Evolutionary conservation across 2,888 invertebrate species (phyloP), one percentile per base, ranked within the genome.

Genomic region (Norana najaformis): DNA sequence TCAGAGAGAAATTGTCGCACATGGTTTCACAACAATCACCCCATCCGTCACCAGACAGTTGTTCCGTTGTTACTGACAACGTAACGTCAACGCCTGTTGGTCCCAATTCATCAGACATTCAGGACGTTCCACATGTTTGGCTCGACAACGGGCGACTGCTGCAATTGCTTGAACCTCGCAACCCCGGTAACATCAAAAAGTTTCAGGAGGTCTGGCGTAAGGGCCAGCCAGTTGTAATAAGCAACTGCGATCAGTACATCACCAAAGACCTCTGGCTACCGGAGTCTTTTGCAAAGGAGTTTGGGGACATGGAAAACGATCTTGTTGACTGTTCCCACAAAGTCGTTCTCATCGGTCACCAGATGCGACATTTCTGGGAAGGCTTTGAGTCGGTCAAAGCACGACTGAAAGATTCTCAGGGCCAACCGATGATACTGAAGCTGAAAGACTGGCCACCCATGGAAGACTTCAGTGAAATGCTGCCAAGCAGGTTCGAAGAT

Each of bases 391-490:
- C 97, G 92, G 96, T 97, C 90, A 47, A 88, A 53, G 95, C 94
- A 90, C 94, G 95, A 85, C 93, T 95, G 90, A 93, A 93, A 83
- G 95, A 95, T 92, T 93, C 94, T 47, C 93, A 94, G 88, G 94
- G 95, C 37, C 93, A 94, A 69, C 97, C 97, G 0, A 93, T 95
- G 93, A 93, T 94, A 89, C 92, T 95, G 89, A 99, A 99, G 95
- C 95, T 99, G 83, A 98, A 99, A 94, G 99, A 99, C 95, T 99
- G 99, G 99, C 99, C 99, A 0, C 97, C 98, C 0, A 97, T 97
- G 69, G 98, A 98, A 93, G 98, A 98, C 95, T 98, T 98, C 95
- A 97, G 97, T 16, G 98, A 98, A 94, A 96, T 98, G 91, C 92
- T 96, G 91, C 96, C 96, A 1, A 96, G 96, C 16, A 96, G 98